Evolutionary conservation across 2,888 invertebrate genomes (phyloP).

Genomic region (Nemotelus pantherinus): DNA sequence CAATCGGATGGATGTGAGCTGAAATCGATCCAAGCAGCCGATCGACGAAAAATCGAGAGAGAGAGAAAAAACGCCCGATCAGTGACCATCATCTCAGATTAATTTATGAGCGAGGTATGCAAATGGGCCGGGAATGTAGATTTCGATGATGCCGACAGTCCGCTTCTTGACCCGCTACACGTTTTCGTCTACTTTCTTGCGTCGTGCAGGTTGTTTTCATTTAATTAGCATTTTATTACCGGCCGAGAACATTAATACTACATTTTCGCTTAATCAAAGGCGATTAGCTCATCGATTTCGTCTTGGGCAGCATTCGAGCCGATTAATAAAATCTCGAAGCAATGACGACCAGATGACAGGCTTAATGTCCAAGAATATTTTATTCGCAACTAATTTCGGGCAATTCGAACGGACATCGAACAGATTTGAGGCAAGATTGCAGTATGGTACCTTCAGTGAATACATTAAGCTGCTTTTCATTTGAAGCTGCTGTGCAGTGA

Average conservation of each 20-base stretch:
- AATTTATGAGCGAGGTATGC: conserved; percentile 28
- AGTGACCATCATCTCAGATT: not conserved
- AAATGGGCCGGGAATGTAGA: conserved; percentile 16
- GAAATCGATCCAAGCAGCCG: not conserved
- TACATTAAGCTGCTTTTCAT: too few relatives aligned
- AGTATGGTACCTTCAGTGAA: too few relatives aligned
- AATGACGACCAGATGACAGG: too few relatives aligned
- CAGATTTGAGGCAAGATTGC: too few relatives aligned
- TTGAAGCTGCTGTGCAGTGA: too few relatives aligned
- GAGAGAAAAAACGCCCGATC: not conserved
- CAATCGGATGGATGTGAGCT: too few relatives aligned
- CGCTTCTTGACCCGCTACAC: not conserved
- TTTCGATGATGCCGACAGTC: conserved; percentile 22
- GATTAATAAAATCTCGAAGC: too few relatives aligned
- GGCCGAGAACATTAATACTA: conserved; percentile 25
- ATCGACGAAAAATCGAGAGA: not conserved
- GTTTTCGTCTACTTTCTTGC: not conserved
- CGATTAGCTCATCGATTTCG: conserved; percentile 32
- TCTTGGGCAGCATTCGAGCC: not conserved
- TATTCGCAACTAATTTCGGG: too few relatives aligned
- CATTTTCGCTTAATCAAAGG: conserved; percentile 27
- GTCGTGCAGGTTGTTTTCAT: conserved; percentile 21
- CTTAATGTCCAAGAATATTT: too few relatives aligned
- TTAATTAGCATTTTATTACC: conserved; percentile 38
- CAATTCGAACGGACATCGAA: too few relatives aligned